phyloP scores from a whole-genome alignment of 2,888 invertebrate species.

The Eupithecia abbreviata region DNA sequence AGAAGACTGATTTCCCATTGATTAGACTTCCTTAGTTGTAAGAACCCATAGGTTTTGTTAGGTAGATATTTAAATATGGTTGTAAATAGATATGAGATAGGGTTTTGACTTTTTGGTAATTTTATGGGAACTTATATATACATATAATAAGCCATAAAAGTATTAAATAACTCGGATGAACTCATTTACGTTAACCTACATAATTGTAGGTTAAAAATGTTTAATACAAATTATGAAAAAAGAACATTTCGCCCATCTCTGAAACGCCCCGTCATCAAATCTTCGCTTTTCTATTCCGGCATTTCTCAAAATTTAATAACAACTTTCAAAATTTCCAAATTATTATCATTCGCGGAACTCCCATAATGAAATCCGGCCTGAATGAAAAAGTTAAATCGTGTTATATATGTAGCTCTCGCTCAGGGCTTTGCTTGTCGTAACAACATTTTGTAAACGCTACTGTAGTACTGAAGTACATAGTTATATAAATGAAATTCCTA shows the following conservation, averaged over 20 bases:
- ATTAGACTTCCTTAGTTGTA: background rate
- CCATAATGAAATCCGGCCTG: constrained; percentile 39
- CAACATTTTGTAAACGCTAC: background rate
- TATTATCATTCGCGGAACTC: constrained; percentile 38
- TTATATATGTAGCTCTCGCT: background rate
- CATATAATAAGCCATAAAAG: too few species aligned
- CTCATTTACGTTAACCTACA: too few species aligned
- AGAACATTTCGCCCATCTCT: background rate
- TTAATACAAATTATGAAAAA: background rate
- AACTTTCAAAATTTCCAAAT: constrained; percentile 24
- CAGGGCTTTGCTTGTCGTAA: background rate
- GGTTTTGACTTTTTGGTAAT: too few species aligned
- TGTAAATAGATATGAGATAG: too few species aligned
- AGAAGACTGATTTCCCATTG: background rate
- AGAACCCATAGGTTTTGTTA: background rate
- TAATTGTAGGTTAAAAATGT: background rate
- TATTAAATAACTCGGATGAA: too few species aligned
- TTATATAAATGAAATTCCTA: background rate
- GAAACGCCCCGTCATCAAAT: constrained; percentile 10
- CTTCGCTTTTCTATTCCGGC: constrained; percentile 22
- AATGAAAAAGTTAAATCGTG: constrained; percentile 36
- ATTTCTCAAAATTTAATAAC: constrained; percentile 38
- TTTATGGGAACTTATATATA: too few species aligned
- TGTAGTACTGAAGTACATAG: too few species aligned
- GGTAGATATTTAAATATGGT: background rate